Evolutionary conservation across 2,888 invertebrate genomes (phyloP), one percentile per base, ranked within the genome.

Genomic region (Stratiomys singularior): DNA sequence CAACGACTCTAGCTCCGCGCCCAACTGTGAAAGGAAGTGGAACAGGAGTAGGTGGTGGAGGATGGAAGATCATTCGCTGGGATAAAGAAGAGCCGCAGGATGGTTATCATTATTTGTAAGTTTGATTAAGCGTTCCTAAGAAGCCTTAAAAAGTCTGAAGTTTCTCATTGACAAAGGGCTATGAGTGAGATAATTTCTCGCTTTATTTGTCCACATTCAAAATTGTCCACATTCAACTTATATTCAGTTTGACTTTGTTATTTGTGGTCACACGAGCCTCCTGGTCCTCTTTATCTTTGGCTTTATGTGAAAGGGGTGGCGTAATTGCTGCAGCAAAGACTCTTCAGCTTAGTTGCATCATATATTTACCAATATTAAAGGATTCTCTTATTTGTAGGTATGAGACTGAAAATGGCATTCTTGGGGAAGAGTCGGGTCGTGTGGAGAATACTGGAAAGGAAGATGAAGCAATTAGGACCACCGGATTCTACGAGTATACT

Each of bases 401-500:
- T 37, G 84, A 86, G 79, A 86, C 86, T 1, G 85, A 85, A 76
- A 86, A 86, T 37, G 86, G 86, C 5, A 84, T 86, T 25, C 83
- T 84, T 21, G 85, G 80, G 0, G 84, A 85, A 78, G 86, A 86
- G 78, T 82, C 80, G 30, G 85, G 84, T 5, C 82, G 82, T 60
- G 85, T 86, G 13, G 83, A 84, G 67, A 87, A 89, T 80, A 82
- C 88, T 13, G 88, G 89, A 0, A 82, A 85, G 25, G 88, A 89
- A 21, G 88, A 88, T 1, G 90, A 90, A 79, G 91, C 90, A 1
- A 89, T 92, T 67, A 89, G 89, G 77, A 90, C 92, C 0, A 88
- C 88, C 77, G 86, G 86, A 0, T 83, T 84, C n/a, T 86, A 85
- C 74, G 83, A 84, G 0, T 86, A 81, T 63, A 82, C 85, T 11